These are phyloP conservation scores for Epinotia ramella DNA, from an alignment of 2,888 invertebrate genomes.

Conservation along the genomic window DNA sequence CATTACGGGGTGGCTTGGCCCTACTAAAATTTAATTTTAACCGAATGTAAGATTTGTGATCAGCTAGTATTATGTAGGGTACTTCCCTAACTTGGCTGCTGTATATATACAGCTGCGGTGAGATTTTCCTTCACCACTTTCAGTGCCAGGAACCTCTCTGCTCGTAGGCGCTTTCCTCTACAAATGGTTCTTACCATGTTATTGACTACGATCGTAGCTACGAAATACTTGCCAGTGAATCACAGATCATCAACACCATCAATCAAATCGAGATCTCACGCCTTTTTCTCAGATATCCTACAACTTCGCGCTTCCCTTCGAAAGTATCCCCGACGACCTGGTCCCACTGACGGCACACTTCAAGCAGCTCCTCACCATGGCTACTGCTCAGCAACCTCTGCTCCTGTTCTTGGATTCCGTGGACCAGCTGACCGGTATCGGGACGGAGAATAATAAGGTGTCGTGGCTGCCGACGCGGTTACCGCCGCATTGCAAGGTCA, in stretches of 20 bases:
- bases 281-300: conserved; percentile 90
- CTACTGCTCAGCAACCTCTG: conserved; percentile 93
- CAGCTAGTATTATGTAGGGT: not conserved
- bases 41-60: no score
- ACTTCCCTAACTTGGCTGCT: not conserved
- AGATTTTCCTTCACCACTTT: no score
- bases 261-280: not conserved
- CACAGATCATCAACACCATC: no score
- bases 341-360: conserved; percentile 98
- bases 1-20: no score
- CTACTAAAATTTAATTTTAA: no score
- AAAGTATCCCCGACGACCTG: conserved; percentile 97
- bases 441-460: conserved; percentile 97
- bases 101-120: not conserved
- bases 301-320: conserved; percentile 95
- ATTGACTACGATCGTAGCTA: no score
- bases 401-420: conserved; percentile 97
- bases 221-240: no score
- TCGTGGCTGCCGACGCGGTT: conserved; percentile 97
- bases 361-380: conserved; percentile 95
- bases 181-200: no score
- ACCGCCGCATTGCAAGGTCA: conserved; percentile 94
- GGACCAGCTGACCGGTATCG: conserved; percentile 96
- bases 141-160: no score
- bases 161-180: no score